phyloP scores from a whole-genome alignment of 2,113 vertebrate genomes.

The Oreotrochilus melanogaster region DNA sequence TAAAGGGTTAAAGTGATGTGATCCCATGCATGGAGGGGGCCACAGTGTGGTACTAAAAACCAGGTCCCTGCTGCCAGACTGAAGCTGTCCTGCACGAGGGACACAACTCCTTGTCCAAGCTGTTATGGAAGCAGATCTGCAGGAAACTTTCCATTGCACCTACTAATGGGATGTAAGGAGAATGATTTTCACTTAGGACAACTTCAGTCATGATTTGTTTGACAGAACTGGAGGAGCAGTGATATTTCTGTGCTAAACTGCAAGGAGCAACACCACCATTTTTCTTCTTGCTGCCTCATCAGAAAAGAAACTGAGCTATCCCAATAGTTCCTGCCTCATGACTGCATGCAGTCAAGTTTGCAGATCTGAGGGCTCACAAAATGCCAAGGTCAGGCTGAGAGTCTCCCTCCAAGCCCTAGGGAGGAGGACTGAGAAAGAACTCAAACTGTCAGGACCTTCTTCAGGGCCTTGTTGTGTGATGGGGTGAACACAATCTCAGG shows the following conservation, averaged over 20 bases:
- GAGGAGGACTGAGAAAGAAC: not conserved
- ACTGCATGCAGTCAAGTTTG: not conserved
- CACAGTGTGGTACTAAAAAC: not conserved
- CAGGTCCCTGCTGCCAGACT: not conserved
- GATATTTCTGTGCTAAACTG: not conserved
- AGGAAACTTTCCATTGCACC: not conserved
- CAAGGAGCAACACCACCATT: not conserved
- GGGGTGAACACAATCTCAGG: not conserved
- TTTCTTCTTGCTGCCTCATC: not conserved
- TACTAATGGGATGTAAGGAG: not conserved
- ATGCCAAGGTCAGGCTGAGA: not conserved
- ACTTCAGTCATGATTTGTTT: rapidly evolving
- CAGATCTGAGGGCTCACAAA: not conserved
- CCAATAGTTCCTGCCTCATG: not conserved
- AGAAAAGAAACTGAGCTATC: not conserved
- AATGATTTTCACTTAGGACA: not conserved
- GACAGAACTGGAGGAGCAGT: not conserved
- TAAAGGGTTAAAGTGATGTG: not conserved
- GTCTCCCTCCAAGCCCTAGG: not conserved
- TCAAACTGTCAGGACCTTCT: not conserved
- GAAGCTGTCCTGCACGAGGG: not conserved
- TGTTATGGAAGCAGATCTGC: not conserved
- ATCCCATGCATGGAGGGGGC: not conserved
- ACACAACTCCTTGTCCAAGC: not conserved
- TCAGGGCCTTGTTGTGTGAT: not conserved